phyloP scores from a whole-genome alignment of 2,797 vertebrate species.

The Nannoperca australis region DNA sequence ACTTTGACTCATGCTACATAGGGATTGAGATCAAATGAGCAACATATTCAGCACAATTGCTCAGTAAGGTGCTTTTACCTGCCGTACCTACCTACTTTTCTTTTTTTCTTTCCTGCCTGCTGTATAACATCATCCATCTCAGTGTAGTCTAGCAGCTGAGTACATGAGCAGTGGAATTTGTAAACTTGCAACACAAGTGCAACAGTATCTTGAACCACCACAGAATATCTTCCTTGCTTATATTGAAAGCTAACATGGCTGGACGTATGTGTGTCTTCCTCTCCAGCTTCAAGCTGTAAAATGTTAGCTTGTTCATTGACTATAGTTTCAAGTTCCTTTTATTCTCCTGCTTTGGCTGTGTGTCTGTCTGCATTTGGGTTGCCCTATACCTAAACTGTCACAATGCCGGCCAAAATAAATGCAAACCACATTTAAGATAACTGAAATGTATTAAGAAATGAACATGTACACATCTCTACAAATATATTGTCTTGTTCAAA shows the following conservation, averaged over 20 bases:
- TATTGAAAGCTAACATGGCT: neutral
- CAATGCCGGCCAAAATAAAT: no score
- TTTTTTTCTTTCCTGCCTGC: neutral
- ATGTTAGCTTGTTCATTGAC: neutral
- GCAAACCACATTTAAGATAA: no score
- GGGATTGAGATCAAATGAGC: neutral
- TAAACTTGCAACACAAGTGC: neutral
- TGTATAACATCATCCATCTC: neutral
- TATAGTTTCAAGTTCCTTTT: neutral
- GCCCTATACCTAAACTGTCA: no score
- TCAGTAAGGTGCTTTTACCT: conserved; percentile 5
- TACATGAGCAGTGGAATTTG: neutral
- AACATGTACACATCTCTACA: no score
- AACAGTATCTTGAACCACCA: neutral
- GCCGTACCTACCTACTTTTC: neutral
- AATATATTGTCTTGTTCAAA: no score
- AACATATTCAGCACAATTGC: neutral
- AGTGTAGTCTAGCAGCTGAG: neutral
- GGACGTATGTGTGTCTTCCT: neutral
- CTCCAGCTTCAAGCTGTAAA: neutral
- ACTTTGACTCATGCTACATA: neutral
- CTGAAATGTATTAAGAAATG: no score
- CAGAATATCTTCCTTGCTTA: neutral
- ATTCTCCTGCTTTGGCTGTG: neutral
- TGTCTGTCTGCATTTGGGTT: neutral